Evolutionary conservation across 2,888 invertebrate genomes (phyloP), one percentile per base, ranked within the genome.

Genomic region (Melanotus villosus): DNA sequence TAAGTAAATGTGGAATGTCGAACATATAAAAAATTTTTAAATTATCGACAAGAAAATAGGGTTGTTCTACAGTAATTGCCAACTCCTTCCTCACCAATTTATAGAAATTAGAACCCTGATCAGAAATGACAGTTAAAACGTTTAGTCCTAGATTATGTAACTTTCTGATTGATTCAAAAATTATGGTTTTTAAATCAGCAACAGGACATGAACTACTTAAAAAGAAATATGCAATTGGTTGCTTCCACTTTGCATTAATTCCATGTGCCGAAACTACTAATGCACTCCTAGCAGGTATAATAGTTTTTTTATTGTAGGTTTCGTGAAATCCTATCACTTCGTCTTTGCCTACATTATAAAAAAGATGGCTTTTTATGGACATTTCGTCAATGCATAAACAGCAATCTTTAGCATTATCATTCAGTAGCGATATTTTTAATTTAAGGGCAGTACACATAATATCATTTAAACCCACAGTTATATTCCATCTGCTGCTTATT

Each of bases 201-300:
- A 16, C 32, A 19, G 38, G 10, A 18, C 45, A 50, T 45, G 59
- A 14, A 38, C 6, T 6, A 32, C 43, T 45, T 2, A 21, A 5
- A 32, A 60, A 43, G 12, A 32, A 60, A n/a, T 60, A 60, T 10
- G 45, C 30, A 5, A 59, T 1, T 1, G 59, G 30, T 10, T 59
- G 60, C 47, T 60, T 50, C 60, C 60, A 60, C n/a, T 47, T 60
- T 0, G 1, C 10, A 16, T 3, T 1, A 5, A 60, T 19, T 3
- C 60, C 60, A 16, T 7, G 5, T 10, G 18, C 36, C 60, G 47
- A 47, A 4, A 45, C 1, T 7, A 59, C 45, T 19, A 43, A 16
- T 12, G 34, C 47, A 32, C 12, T 43, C 1, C 45, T 41, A 1
- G 50, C 59, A 41, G 60, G 60, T 12, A 14, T 14, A 26, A 18